A percentile compares a stretch with the other conserved stretches of the same genome.
phyloP scores from a whole-genome alignment of 2,113 vertebrate genomes.

The Dascyllus trimaculatus region DNA sequence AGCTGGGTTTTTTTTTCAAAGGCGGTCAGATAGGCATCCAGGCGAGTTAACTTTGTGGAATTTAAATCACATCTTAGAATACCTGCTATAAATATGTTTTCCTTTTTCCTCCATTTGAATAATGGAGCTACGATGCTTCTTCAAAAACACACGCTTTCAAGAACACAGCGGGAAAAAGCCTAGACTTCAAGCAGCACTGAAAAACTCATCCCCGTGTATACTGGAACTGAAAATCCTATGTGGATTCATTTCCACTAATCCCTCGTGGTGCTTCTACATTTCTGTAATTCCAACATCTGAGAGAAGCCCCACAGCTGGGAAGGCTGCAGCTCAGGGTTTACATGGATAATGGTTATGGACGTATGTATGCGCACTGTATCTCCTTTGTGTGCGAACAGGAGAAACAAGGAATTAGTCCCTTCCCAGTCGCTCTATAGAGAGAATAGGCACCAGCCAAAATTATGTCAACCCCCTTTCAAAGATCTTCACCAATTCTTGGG shows the following conservation, averaged over 20 bases:
- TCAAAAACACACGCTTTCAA: conserved; percentile 27
- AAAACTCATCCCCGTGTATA: conserved; percentile 38
- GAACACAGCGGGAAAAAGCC: conserved; percentile 17
- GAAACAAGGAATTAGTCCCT: conserved; percentile 60
- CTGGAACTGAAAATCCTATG: conserved; percentile 54
- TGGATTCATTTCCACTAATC: conserved; percentile 73
- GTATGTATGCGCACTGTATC: not conserved
- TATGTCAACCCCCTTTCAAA: conserved; percentile 24
- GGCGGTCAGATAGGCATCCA: not conserved
- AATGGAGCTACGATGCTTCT: conserved; percentile 21
- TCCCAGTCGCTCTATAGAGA: conserved; percentile 20
- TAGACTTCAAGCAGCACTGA: conserved; percentile 51
- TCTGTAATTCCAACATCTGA: conserved; percentile 64
- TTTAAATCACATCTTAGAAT: not conserved
- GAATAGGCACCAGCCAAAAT: conserved; percentile 42
- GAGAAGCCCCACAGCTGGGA: conserved; percentile 50
- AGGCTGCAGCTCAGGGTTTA: conserved; percentile 48
- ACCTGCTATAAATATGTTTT: not conserved
- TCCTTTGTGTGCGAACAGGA: conserved; percentile 52
- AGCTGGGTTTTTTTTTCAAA: conserved; percentile 31
- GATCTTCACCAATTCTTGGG: conserved; percentile 25
- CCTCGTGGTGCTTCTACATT: conserved; percentile 50
- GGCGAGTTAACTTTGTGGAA: not conserved
- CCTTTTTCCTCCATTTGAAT: conserved; percentile 17
- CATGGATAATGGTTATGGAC: conserved; percentile 55